Percentiles rank a stretch among this genome's conserved stretches.
These are phyloP conservation scores for Notodromas monacha DNA, from an alignment of 2,888 invertebrate genomes.

Conservation along the genomic window DNA sequence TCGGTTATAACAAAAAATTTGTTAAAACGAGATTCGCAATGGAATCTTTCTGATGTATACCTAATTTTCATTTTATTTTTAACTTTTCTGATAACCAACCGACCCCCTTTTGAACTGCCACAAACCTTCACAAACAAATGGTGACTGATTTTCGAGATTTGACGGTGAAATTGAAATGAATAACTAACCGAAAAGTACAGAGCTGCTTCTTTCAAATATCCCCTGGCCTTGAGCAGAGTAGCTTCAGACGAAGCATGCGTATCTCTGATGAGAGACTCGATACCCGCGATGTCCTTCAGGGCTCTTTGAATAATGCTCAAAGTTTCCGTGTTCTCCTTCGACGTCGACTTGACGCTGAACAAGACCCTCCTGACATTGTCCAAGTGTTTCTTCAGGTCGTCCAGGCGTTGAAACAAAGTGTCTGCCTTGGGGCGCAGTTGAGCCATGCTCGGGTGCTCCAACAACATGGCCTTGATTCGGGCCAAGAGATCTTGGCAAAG, in stretches of 20 bases:
- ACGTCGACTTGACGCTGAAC: not conserved
- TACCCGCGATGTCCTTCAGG: not conserved
- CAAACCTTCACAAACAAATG: no score
- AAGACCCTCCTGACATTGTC: not conserved
- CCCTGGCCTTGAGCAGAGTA: not conserved
- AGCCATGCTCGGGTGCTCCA: conserved; percentile 11
- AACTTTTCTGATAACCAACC: no score
- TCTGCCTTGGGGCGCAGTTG: conserved; percentile 10
- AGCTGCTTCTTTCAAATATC: not conserved
- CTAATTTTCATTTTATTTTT: no score
- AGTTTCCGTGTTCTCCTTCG: not conserved
- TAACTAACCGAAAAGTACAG: not conserved
- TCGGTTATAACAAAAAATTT: no score
- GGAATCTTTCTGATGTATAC: no score
- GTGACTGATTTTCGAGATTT: no score
- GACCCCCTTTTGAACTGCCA: no score
- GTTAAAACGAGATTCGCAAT: no score
- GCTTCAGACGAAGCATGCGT: not conserved
- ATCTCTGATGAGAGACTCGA: not conserved
- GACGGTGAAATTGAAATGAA: conserved; percentile 2
- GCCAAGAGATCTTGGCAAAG: conserved; percentile 10
- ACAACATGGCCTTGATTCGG: conserved; percentile 12
- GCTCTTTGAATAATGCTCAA: not conserved
- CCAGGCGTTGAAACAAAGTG: conserved; percentile 10
- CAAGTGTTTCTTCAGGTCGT: conserved; percentile 8